Conservation (phyloP, 2,113 vertebrate species). For the Camarhynchus parvulus region DNA sequence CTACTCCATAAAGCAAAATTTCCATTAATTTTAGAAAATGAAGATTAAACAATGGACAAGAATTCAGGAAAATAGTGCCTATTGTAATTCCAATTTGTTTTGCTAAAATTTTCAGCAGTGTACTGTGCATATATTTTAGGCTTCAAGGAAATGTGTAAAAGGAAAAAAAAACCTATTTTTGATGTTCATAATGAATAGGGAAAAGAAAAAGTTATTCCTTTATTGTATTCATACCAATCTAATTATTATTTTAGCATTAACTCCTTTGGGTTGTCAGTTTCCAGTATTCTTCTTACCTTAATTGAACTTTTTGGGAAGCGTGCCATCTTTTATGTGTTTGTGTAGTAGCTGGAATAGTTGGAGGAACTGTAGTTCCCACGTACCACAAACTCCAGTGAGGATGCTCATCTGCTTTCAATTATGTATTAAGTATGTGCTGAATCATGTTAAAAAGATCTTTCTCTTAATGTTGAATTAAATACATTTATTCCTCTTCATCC, state of each 20-base stretch:
- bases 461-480: conserved; percentile 32
- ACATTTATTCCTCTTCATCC: conserved; percentile 50
- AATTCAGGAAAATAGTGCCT: neutral
- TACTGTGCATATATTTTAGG: neutral
- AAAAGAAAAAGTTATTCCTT: neutral
- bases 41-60: neutral
- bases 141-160: neutral
- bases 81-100: neutral
- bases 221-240: neutral
- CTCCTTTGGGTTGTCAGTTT: neutral
- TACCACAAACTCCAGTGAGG: neutral
- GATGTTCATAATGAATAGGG: neutral
- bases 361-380: neutral
- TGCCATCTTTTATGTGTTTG: neutral
- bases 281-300: neutral
- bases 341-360: neutral
- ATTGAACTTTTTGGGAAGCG: neutral
- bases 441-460: conserved; percentile 36
- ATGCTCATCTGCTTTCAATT: conserved; percentile 24
- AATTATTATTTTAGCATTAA: neutral
- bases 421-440: conserved; percentile 36
- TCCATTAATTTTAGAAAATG: neutral
- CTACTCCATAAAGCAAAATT: neutral
- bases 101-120: neutral
- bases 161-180: neutral